Evolutionary conservation across 2,888 invertebrate genomes (phyloP), one percentile per base, ranked within the genome.

Genomic region (Tetragonisca angustula): DNA sequence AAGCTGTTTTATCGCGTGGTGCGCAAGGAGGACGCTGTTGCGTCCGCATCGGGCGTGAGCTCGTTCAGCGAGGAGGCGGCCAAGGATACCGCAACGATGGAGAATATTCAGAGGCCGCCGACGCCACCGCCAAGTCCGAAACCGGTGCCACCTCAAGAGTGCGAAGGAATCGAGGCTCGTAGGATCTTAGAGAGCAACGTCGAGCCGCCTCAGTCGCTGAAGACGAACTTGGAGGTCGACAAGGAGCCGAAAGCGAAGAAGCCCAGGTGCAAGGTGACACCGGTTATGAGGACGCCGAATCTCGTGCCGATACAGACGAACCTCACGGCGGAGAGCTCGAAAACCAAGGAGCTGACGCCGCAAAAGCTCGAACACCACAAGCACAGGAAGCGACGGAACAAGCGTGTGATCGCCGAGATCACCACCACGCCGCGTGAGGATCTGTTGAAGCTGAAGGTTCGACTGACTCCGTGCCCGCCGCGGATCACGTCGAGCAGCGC

Each of bases 41-140:
- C 43, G 43, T 67, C 83, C 4, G 64, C 69, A 1, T 36, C 83
- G 24, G 75, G 82, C 15, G 59, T 50, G 32, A 71, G 54, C n/a
- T 50, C 81, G 9, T 79, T 80, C 78, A 76, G 76, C 36, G 83
- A 81, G 64, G 81, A 86, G 24, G 59, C 64, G 15, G 75, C 61
- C 54, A 89, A 87, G 65, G 88, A 86, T 27, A 72, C 61, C 19
- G 52, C 85, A 43, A 82, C 84, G 6, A 93, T 93, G 54, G 93
- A 93, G 74, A 92, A 92, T 68, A 93, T 92, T 76, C 93, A 91
- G 69, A 90, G 93, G 79, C 93, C 93, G 27, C 93, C 93, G 13
- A 93, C 93, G 0, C 93, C 93, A 13, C 93, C 93, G 13, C 93
- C 93, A 5, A 93, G 93, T 84, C 93, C 93, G 2, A 93, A 93